Evolutionary conservation across 2,888 invertebrate species (phyloP).

Genomic region (Plebejus anna): DNA sequence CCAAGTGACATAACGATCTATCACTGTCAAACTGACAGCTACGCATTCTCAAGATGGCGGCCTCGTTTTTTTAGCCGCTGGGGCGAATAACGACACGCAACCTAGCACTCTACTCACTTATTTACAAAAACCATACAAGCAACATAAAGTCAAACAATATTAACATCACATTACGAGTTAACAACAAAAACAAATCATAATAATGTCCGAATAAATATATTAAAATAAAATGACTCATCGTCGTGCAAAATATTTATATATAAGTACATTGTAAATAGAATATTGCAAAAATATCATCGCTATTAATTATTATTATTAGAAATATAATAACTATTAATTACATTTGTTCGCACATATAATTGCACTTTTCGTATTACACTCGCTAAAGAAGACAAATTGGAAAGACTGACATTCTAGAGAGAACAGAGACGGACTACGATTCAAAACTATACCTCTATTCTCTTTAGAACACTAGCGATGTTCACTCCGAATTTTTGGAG

Average conservation of each 20-base stretch:
- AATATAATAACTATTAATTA: constrained; percentile 38
- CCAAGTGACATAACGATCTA: not conserved
- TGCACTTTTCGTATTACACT: constrained; percentile 36
- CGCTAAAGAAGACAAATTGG: constrained; percentile 21
- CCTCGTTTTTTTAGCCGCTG: not conserved
- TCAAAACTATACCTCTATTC: constrained; percentile 17
- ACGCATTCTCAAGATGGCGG: not conserved
- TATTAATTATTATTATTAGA: constrained; percentile 14
- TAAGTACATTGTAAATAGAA: constrained; percentile 33
- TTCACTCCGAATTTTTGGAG: not conserved
- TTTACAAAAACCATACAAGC: constrained; percentile 17
- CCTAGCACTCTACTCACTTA: constrained; percentile 22
- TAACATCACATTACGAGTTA: constrained; percentile 27
- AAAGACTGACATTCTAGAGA: not conserved
- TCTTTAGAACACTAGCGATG: constrained; percentile 5
- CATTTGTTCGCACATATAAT: constrained; percentile 37
- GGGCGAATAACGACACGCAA: constrained; percentile 1
- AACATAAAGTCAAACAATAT: constrained; percentile 26
- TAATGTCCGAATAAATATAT: constrained; percentile 24
- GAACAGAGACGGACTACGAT: not conserved
- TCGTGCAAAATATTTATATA: constrained; percentile 36
- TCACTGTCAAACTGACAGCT: not conserved
- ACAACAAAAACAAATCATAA: constrained; percentile 29
- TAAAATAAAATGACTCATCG: constrained; percentile 31
- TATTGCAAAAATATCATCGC: constrained; percentile 34